phyloP scores from a whole-genome alignment of 2,113 vertebrate genomes.

The Daboia siamensis region DNA sequence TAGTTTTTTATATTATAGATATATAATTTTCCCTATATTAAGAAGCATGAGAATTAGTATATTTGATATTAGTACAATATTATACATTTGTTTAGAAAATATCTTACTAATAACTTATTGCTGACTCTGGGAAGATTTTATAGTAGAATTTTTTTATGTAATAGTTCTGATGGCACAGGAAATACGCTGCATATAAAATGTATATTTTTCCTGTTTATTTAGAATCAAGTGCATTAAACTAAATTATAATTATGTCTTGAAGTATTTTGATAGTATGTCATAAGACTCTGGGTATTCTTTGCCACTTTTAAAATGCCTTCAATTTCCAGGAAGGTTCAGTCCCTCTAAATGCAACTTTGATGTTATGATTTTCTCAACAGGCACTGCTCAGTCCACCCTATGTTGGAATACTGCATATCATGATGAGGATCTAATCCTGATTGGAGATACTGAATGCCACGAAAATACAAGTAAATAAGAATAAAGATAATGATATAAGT shows the following conservation, averaged over 20 bases:
- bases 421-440: slow-evolving; percentile 19
- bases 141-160: background rate
- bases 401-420: slow-evolving; percentile 14
- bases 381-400: slow-evolving; percentile 6
- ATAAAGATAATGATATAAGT: slow-evolving; percentile 15
- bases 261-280: background rate
- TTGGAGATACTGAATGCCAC: slow-evolving; percentile 24
- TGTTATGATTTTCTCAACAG: slow-evolving; percentile 29
- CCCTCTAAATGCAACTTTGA: slow-evolving; percentile 35
- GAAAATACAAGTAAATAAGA: slow-evolving; percentile 30
- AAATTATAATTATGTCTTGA: background rate
- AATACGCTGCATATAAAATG: background rate
- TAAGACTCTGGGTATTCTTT: background rate
- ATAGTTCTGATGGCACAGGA: background rate
- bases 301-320: slow-evolving; percentile 11
- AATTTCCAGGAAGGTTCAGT: slow-evolving; percentile 21
- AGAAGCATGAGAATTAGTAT: background rate
- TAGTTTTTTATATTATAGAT: background rate
- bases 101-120: slow-evolving; percentile 4
- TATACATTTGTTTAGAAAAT: slow-evolving; percentile 24
- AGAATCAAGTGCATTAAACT: background rate
- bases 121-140: background rate
- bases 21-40: background rate
- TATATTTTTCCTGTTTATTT: background rate
- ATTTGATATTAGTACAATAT: slow-evolving; percentile 48